A percentile compares a stretch with the other conserved stretches of the same genome.
Conservation (phyloP, 2,113 vertebrate species). For the Pelodiscus sinensis region DNA sequence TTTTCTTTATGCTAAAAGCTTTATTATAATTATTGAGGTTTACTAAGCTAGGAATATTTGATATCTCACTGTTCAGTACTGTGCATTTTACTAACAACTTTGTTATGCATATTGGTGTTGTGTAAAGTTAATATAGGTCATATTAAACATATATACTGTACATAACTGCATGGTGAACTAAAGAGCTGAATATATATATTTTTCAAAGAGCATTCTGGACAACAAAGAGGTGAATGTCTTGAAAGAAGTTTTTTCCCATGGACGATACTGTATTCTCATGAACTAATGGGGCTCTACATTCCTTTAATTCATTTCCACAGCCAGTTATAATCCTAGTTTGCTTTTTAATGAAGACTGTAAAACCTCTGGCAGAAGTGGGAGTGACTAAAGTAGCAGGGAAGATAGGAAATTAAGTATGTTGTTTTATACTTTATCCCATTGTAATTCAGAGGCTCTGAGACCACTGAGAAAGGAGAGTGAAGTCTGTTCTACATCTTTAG, state of each 20-base stretch:
- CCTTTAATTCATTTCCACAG: not conserved
- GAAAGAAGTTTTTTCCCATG: not conserved
- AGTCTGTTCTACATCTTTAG: no score
- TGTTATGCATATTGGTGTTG: not conserved
- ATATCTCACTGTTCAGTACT: not conserved
- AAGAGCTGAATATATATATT: not conserved
- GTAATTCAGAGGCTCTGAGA: no score
- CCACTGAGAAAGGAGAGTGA: no score
- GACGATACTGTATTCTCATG: not conserved
- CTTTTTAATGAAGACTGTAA: not conserved
- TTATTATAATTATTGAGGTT: not conserved
- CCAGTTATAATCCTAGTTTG: not conserved
- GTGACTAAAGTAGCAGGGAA: not conserved
- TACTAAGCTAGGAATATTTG: not conserved
- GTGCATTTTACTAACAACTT: not conserved
- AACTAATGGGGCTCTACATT: accelerated
- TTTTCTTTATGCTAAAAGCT: not conserved
- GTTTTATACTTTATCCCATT: not conserved
- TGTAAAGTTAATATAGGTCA: not conserved
- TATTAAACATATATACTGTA: not conserved
- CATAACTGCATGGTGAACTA: not conserved
- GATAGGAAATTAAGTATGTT: not conserved
- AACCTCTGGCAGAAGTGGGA: not conserved
- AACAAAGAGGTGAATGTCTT: not conserved
- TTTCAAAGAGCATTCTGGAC: not conserved